A percentile compares a stretch with the other conserved stretches of the same genome.
Evolutionary conservation across 2,113 vertebrate species (phyloP).

Genomic region (Gambusia affinis): DNA sequence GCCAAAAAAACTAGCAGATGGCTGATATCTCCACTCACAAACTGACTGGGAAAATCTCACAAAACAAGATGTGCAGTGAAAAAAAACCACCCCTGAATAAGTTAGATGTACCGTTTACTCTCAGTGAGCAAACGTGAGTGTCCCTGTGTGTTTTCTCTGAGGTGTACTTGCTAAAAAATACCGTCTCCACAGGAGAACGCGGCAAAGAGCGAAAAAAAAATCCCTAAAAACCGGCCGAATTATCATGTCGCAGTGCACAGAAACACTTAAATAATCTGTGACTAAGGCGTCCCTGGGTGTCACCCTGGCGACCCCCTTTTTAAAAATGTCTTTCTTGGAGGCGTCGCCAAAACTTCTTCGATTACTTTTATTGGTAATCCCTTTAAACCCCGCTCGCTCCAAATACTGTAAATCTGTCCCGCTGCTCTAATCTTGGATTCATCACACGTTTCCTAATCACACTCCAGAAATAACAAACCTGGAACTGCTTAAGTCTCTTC

Average conservation of each 20-base stretch:
- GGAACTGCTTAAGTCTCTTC: slow-evolving; percentile 40
- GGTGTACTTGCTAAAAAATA: slow-evolving; percentile 56
- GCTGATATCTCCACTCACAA: slow-evolving; percentile 43
- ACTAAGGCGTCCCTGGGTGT: slow-evolving; percentile 52
- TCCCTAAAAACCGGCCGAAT: slow-evolving; percentile 37
- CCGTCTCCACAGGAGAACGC: slow-evolving; percentile 30
- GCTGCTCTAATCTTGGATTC: slow-evolving; percentile 62
- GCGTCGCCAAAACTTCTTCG: slow-evolving; percentile 57
- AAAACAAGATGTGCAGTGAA: slow-evolving; percentile 33
- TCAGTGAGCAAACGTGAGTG: slow-evolving; percentile 30
- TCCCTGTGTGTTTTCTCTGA: slow-evolving; percentile 40
- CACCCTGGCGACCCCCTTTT: slow-evolving; percentile 44
- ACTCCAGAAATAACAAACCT: slow-evolving; percentile 72
- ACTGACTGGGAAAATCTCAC: slow-evolving; percentile 45
- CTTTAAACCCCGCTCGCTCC: slow-evolving; percentile 31
- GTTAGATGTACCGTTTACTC: slow-evolving; percentile 36
- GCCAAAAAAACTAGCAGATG: slow-evolving; percentile 49
- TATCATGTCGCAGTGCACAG: slow-evolving; percentile 15
- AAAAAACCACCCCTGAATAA: slow-evolving; percentile 32
- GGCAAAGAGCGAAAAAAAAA: slow-evolving; percentile 19
- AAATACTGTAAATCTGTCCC: slow-evolving; percentile 54
- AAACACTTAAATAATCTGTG: slow-evolving; percentile 56
- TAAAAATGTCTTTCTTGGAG: not conserved
- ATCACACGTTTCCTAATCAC: slow-evolving; percentile 65
- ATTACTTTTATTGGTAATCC: slow-evolving; percentile 67